Conservation (phyloP, 2,797 vertebrate genomes). For the Myripristis jacobus region DNA sequence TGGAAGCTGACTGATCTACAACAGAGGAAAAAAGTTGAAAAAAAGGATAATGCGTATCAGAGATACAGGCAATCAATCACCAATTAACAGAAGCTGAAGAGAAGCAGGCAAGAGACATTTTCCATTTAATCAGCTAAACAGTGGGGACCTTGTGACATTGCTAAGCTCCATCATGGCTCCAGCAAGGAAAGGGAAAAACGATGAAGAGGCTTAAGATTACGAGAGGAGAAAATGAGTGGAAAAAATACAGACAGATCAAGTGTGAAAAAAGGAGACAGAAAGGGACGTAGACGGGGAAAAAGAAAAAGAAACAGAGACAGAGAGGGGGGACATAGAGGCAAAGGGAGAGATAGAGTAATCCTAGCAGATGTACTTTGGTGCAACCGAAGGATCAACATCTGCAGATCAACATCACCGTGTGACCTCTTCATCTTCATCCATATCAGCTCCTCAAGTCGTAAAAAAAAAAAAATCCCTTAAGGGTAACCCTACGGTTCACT, state of each 20-base stretch:
- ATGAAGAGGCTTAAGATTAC: not conserved
- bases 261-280: not conserved
- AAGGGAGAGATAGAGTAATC: conserved; percentile 12
- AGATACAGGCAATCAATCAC: conserved; percentile 34
- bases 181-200: conserved; percentile 13
- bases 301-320: not conserved
- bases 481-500: conserved; percentile 3
- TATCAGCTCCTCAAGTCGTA: conserved; percentile 42
- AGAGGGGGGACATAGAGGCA: not conserved
- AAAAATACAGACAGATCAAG: conserved; percentile 15
- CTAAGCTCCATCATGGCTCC: conserved; percentile 6
- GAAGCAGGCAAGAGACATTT: conserved; percentile 15
- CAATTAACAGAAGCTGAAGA: conserved; percentile 3
- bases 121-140: conserved; percentile 32
- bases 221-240: conserved; percentile 5
- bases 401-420: conserved; percentile 17
- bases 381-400: conserved; percentile 41
- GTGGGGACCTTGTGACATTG: conserved; percentile 4
- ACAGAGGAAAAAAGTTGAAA: not conserved
- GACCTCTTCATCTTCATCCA: conserved; percentile 49
- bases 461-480: conserved; percentile 48
- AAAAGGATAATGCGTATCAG: not conserved
- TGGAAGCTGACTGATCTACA: not conserved
- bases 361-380: conserved; percentile 24
- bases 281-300: not conserved